Percentiles rank a stretch among this genome's conserved stretches.
phyloP scores from a whole-genome alignment of 2,113 vertebrate genomes.

The Tragulus kanchil region DNA sequence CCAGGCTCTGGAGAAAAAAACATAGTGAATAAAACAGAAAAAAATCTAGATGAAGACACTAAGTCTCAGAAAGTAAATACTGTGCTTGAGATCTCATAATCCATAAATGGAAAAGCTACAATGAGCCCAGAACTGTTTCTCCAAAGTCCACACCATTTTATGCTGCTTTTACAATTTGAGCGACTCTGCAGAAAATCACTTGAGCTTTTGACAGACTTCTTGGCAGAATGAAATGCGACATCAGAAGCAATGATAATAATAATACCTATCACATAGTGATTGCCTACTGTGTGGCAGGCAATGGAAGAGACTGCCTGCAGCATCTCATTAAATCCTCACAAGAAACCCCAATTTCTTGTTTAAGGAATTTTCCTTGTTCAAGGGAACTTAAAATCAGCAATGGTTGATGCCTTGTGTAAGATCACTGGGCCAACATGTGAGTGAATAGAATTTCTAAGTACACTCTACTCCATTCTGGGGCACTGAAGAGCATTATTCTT shows the following conservation, averaged over 20 bases:
- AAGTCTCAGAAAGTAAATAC: constrained; percentile 36
- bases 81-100: background rate
- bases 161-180: background rate
- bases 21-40: background rate
- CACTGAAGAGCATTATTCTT: background rate
- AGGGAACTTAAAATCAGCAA: background rate
- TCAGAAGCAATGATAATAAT: background rate
- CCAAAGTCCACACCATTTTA: background rate
- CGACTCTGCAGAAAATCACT: background rate
- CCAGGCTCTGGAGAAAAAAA: background rate
- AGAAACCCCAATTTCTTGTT: background rate
- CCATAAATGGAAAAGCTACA: background rate
- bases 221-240: background rate
- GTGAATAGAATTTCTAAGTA: background rate
- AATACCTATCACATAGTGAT: background rate
- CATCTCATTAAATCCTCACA: background rate
- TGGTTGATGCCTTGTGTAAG: background rate
- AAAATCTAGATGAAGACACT: background rate
- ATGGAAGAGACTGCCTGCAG: background rate
- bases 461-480: background rate
- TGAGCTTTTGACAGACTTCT: background rate
- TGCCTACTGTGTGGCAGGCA: background rate
- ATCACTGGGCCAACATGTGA: background rate
- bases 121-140: background rate
- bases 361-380: background rate